Evolutionary conservation across 2,113 vertebrate genomes (phyloP).

Genomic region (Mesitornis unicolor): DNA sequence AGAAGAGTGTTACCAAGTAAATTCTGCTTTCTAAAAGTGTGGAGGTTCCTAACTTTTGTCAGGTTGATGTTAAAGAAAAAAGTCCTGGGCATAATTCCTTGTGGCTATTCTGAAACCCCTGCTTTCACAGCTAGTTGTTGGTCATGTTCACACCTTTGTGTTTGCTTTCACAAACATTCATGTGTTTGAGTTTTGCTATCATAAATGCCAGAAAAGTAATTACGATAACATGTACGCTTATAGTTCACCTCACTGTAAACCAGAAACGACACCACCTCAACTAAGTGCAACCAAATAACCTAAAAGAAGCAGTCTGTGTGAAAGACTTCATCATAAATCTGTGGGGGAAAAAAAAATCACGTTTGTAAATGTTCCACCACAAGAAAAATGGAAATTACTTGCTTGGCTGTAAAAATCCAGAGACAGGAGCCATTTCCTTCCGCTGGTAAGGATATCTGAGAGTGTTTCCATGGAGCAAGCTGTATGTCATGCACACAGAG

Average conservation of each 20-base stretch:
- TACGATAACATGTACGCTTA: not conserved
- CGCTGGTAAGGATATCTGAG: constrained; percentile 2
- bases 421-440: constrained; percentile 31
- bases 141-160: not conserved
- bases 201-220: not conserved
- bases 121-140: not conserved
- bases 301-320: not conserved
- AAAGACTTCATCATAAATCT: not conserved
- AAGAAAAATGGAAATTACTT: not conserved
- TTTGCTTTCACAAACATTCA: not conserved
- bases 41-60: not conserved
- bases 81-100: not conserved
- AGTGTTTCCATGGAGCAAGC: constrained; percentile 12
- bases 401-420: not conserved
- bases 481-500: not conserved
- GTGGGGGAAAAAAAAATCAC: not conserved
- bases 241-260: not conserved
- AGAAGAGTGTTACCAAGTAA: not conserved
- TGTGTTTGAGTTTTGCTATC: not conserved
- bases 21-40: not conserved
- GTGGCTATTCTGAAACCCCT: not conserved
- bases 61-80: not conserved
- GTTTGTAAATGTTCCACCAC: not conserved
- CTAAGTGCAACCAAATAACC: not conserved
- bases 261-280: not conserved